Conservation (phyloP, 2,797 vertebrate genomes). For the Heliangelus exortis region DNA sequence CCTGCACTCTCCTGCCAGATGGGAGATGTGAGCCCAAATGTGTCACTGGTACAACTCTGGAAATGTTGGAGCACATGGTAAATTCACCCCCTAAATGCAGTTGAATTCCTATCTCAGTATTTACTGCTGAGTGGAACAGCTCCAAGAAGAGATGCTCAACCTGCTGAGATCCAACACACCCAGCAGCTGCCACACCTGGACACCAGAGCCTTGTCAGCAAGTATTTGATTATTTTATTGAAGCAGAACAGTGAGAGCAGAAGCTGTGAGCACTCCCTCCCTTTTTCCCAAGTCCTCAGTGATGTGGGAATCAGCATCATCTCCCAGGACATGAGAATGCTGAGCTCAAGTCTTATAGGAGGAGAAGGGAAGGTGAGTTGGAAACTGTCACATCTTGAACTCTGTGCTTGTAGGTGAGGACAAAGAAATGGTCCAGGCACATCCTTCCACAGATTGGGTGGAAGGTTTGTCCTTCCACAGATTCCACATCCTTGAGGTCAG, state of each 20-base stretch:
- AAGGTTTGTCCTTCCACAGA: not conserved
- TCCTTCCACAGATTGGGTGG: not conserved
- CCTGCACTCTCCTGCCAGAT: not conserved
- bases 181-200: fast-evolving
- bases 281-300: not conserved
- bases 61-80: not conserved
- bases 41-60: not conserved
- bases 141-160: not conserved
- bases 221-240: not conserved
- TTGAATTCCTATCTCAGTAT: not conserved
- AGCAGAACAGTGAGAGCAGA: not conserved
- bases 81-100: fast-evolving
- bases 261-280: not conserved
- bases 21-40: not conserved
- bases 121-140: not conserved
- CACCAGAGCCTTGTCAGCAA: not conserved
- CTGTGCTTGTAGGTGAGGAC: not conserved
- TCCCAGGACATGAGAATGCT: fast-evolving
- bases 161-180: not conserved
- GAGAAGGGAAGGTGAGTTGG: not conserved
- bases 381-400: not conserved
- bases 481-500: fast-evolving
- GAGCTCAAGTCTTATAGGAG: not conserved
- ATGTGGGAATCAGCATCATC: not conserved
- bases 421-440: not conserved